phyloP scores from a whole-genome alignment of 1,140 invertebrate genomes.

The Megathymus violae region DNA sequence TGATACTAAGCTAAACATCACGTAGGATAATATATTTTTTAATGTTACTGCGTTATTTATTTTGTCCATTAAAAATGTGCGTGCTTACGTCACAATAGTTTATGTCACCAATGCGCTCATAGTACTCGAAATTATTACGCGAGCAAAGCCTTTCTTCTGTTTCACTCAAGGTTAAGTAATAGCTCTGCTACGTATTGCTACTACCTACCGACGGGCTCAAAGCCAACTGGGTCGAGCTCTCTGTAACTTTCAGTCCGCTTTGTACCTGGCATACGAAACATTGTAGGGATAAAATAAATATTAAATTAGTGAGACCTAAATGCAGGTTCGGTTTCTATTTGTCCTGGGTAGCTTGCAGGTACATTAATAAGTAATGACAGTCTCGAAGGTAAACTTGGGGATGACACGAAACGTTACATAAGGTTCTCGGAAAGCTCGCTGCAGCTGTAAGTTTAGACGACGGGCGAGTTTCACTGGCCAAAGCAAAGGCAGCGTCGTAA shows the following conservation, averaged over 20 bases:
- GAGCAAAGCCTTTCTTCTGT: constrained; percentile 21
- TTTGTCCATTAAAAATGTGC: not conserved
- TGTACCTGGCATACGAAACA: constrained; percentile 54
- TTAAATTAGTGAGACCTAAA: constrained; percentile 36
- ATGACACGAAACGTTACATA: constrained; percentile 30
- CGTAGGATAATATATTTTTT: too few relatives aligned
- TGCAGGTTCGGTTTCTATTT: constrained; percentile 31
- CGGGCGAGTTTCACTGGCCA: constrained; percentile 46
- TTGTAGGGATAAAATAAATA: constrained; percentile 46
- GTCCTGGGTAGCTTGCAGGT: constrained; percentile 20
- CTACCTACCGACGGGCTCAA: constrained; percentile 63
- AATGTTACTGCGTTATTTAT: too few relatives aligned
- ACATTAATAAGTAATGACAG: constrained; percentile 36
- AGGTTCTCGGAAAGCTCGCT: constrained; percentile 22
- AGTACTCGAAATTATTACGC: constrained; percentile 6
- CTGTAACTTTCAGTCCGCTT: constrained; percentile 71
- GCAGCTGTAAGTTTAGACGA: constrained; percentile 39
- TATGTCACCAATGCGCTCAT: not conserved
- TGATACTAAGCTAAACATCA: too few relatives aligned
- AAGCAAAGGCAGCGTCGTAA: constrained; percentile 66
- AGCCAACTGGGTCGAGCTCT: constrained; percentile 80
- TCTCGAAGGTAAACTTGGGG: constrained; percentile 9
- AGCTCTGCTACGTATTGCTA: constrained; percentile 57
- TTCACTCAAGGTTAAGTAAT: constrained; percentile 60
- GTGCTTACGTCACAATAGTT: too few relatives aligned